Conservation (phyloP, 2,797 vertebrate species). For the Loris lydekkerianus region DNA sequence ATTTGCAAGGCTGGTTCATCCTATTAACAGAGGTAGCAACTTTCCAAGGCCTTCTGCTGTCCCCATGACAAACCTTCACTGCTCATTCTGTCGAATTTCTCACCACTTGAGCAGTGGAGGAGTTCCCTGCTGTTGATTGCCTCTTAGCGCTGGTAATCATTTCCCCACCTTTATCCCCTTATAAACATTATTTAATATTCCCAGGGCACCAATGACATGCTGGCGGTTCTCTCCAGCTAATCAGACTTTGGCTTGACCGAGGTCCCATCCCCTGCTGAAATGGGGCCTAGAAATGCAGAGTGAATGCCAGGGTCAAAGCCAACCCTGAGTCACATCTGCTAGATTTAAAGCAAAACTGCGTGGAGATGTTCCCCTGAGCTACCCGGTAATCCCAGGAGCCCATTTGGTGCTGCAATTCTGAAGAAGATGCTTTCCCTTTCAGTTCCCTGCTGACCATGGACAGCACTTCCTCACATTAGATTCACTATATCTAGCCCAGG, state of each 20-base stretch:
- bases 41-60: constrained; percentile 41
- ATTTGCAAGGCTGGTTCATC: constrained; percentile 77
- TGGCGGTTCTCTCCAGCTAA: constrained; percentile 61
- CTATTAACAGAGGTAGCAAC: constrained; percentile 80
- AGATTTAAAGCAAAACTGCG: not conserved
- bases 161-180: constrained; percentile 53
- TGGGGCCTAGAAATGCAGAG: not conserved
- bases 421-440: not conserved
- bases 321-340: not conserved
- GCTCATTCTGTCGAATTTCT: constrained; percentile 2
- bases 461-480: not conserved
- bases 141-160: constrained; percentile 65
- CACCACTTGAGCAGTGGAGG: constrained; percentile 45
- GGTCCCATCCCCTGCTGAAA: constrained; percentile 33
- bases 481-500: not conserved
- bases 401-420: not conserved
- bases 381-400: not conserved
- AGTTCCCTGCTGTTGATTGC: constrained; percentile 62
- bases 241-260: constrained; percentile 65
- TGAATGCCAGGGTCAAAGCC: not conserved
- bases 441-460: not conserved
- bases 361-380: not conserved
- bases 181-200: constrained; percentile 80
- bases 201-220: constrained; percentile 56
- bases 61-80: constrained; percentile 49